phyloP scores from a whole-genome alignment of 2,888 invertebrate genomes.

The Latrodectus hesperus region DNA sequence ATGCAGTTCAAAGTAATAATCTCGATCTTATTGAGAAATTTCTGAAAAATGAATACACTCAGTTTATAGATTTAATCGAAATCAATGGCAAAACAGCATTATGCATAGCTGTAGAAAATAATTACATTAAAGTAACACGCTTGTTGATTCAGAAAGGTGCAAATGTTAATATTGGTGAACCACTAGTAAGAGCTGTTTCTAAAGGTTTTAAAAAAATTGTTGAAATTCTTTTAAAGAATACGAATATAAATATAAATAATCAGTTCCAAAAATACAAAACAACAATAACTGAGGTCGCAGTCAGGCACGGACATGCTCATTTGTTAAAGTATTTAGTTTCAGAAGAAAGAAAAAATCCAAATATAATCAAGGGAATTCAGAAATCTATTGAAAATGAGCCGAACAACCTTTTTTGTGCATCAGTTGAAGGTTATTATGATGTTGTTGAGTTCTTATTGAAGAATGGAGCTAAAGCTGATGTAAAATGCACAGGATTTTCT shows the following conservation, averaged over 20 bases:
- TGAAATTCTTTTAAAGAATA: no score
- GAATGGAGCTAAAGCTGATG: background rate
- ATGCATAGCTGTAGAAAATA: conserved; percentile 13
- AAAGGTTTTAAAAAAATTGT: no score
- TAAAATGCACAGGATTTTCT: background rate
- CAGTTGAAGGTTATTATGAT: background rate
- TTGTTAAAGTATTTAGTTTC: no score
- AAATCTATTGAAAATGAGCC: no score
- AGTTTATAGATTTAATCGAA: background rate
- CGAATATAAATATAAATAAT: no score
- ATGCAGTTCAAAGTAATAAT: conserved; percentile 16
- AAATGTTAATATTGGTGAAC: background rate
- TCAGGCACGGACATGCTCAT: no score
- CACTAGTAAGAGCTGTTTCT: background rate
- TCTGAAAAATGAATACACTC: background rate
- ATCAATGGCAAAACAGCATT: conserved; percentile 11
- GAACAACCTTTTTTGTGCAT: no score
- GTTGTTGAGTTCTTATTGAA: background rate
- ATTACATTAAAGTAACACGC: conserved; percentile 1
- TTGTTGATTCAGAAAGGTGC: background rate
- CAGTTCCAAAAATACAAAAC: no score
- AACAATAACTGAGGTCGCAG: no score
- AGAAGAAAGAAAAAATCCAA: no score
- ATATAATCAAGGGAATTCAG: no score
- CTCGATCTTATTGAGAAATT: background rate